Evolutionary conservation across 2,888 invertebrate genomes (phyloP), one percentile per base, ranked within the genome.

Genomic region (Alsophila aescularia): DNA sequence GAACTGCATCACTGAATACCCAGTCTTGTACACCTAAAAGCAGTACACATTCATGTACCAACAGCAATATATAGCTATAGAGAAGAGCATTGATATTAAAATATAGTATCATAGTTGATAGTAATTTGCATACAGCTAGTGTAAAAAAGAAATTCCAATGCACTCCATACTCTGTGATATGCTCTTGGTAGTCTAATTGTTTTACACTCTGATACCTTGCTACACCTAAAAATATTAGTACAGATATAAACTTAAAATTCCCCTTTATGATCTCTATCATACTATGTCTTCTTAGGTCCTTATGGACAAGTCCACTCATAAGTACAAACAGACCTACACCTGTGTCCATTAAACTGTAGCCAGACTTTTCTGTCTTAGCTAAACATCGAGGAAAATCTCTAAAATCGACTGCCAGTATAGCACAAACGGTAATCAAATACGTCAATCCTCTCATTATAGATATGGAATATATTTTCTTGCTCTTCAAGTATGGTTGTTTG

Each of bases 101-200:
- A 42, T 85, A 92, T 39, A 95, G 83, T 35, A 96, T 70, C 7
- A 94, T 62, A 0, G 94, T 94, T 32, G 95, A 95, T 14, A 96
- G 73, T 0, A 97, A 78, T 85, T 97, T 98, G 13, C 97, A 95
- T 34, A 95, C 85, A 2, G 97, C 98, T 52, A 99, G 87, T 0
- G 98, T 99, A 65, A 98, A 95, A 83, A 99, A 99, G 81, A 99
- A 99, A 85, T 99, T 99, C 97, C 99, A 98, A 82, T 99, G 99
- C 0, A 95, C 93, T 0, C 99, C 99, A 91, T 99, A 99, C 81
- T 99, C 99, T 0, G 96, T 94, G 0, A 96, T 94, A 81, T 98
- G 96, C 71, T 96, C 96, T 52, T 97, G 96, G 81, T 99, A 99
- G 64, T 96, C 94, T 1, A 95, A 85, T 35, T 93, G 79, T 70